Evolutionary conservation across 2,113 vertebrate genomes (phyloP), one percentile per base, ranked within the genome.

Genomic region (Halichoerus grypus): DNA sequence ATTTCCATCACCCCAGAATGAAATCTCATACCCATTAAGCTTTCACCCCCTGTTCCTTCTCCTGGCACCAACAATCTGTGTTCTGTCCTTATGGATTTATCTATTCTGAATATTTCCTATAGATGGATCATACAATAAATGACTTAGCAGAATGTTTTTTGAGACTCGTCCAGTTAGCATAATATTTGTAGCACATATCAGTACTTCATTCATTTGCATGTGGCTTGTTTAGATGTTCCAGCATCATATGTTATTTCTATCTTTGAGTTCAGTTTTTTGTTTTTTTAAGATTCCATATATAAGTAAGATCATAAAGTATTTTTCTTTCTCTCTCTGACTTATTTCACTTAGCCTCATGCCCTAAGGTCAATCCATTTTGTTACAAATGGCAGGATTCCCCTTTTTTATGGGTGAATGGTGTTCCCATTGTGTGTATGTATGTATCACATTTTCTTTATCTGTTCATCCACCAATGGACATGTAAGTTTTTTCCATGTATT

Each of bases 21-120:
- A 97, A 83, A 59, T 46, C 4, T 26, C 11, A 7, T 80, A 79
- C 26, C 33, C 13, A 26, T 89, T 84, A 93, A 88, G 57, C 79
- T 67, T 36, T 63, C 67, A 76, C 11, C 76, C 5, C 57, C 42
- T 10, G 4, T 89, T 74, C 86, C 57, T 88, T 51, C 33, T 63
- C n/a, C 42, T 82, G 55, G 55, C 55, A 42, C 42, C 67, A 82
- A 19, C 53, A 88, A 7, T 88, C 53, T 82, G 26, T 46, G n/a
- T 63, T 94, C 63, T 83, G n/a, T 74, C 67, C 74, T 42, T 33
- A 24, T 88, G 53, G 42, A 82, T 71, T 72, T 82, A 51, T 19
- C 65, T 82, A 7, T 89, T 89, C 67, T 89, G 55, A 89, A 82
- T 55, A 82, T 74, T 89, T 89, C 67, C 22, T 82, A 39, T 82